Conservation (phyloP, 1,140 invertebrate genomes). For the Piezodorus guildinii region DNA sequence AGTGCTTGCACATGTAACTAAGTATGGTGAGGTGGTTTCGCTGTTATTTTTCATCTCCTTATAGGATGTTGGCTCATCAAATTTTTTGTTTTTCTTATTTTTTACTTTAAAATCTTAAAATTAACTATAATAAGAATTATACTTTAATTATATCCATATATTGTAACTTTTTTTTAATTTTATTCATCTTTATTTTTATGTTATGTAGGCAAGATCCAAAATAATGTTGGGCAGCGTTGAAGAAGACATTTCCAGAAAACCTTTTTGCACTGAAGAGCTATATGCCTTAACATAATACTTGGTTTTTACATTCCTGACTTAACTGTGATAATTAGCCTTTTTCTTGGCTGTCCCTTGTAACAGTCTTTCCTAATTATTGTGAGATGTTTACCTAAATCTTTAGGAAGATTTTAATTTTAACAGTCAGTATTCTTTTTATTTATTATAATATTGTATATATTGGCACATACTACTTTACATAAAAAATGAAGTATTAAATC, state of each 20-base stretch:
- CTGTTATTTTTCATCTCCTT: too few relatives aligned
- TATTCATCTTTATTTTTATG: neutral
- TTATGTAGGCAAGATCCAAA: neutral
- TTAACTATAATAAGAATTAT: too few relatives aligned
- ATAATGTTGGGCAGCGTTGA: neutral
- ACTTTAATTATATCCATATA: too few relatives aligned
- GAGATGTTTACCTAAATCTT: too few relatives aligned
- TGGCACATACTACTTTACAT: too few relatives aligned
- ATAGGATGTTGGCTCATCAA: too few relatives aligned
- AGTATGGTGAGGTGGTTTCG: too few relatives aligned
- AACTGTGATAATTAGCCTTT: conserved; percentile 5
- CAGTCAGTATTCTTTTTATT: conserved; percentile 3
- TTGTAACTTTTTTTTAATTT: neutral
- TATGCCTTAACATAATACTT: neutral
- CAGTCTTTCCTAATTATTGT: neutral
- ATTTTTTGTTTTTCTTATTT: too few relatives aligned
- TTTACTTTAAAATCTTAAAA: too few relatives aligned
- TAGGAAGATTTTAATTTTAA: neutral
- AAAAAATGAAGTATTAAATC: too few relatives aligned
- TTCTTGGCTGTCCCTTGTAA: neutral
- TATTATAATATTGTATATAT: too few relatives aligned
- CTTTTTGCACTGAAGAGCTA: neutral
- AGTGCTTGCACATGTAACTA: too few relatives aligned
- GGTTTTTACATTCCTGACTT: conserved; percentile 1
- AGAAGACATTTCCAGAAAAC: neutral